Base-by-base conservation (phyloP, 64 coral and sea anemone species). In the Pocillopora verrucosa region DNA sequence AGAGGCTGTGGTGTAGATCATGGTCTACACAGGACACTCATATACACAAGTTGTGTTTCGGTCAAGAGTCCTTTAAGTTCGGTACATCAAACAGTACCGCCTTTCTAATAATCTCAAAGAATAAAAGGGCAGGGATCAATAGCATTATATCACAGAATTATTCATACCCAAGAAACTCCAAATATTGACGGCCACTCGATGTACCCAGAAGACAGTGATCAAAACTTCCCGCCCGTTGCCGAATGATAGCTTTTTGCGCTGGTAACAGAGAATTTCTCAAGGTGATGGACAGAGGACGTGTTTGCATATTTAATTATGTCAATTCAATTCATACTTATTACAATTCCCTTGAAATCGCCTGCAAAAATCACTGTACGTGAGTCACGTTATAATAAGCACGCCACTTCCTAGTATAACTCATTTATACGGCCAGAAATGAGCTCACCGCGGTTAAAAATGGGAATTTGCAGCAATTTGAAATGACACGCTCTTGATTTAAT, bases 11-110 rank as follows among this genome's bases (percentile, higher is more conserved):
- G 56, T 30, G 19, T 22, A 60, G 77, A 58, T 51, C 3, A 51
- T 79, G 60, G 77, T 59, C 16, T 17, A 56, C 20, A 45, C 5
- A 56, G 3, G 75, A 56, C 77, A 77, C 17, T 56, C 75, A 77
- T 77, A 16, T 45, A 16, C 16, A 41, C 36, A 16, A 2, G 37
- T 15, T n/a, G 13, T 14, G 75, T 65, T 24, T 36, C 36, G 75
- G 41, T 77, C 37, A 77, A 77, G 75, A 77, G 63, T 19, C 82
- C 20, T 72, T 72, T 85, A 45, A 72, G 72, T 85, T 85, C 72
- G 16, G 34, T 2, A 85, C 82, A 85, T 85, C 82, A 85, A 85
- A 85, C 13, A 85, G 61, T 11, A 85, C 82, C 82, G 82, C 64
- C 64, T 65, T 72, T 85, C 16, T 41, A 56, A 19, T 38, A 51